phyloP scores from a whole-genome alignment of 2,113 vertebrate genomes.

The Kryptolebias marmoratus region DNA sequence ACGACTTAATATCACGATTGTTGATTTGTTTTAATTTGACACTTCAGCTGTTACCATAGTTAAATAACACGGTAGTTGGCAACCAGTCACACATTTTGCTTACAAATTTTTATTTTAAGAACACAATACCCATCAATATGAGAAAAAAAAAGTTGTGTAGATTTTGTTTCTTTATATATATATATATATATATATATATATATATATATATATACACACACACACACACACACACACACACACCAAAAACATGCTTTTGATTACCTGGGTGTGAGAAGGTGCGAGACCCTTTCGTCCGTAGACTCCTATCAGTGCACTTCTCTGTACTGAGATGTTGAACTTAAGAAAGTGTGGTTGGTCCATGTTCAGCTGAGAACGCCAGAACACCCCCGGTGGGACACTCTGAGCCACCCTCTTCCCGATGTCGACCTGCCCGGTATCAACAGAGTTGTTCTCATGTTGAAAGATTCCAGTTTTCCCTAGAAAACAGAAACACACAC shows the following conservation, averaged over 20 bases:
- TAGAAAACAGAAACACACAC: slow-evolving; percentile 65
- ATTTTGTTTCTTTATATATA: no score
- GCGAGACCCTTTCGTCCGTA: slow-evolving; percentile 96
- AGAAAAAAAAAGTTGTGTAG: no score
- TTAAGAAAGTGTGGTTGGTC: slow-evolving; percentile 95
- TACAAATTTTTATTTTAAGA: no score
- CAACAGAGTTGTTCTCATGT: slow-evolving; percentile 95
- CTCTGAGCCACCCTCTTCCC: slow-evolving; percentile 89
- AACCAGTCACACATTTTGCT: background rate
- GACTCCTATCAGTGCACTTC: slow-evolving; percentile 95
- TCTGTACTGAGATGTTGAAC: slow-evolving; percentile 99
- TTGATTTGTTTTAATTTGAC: no score
- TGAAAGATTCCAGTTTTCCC: slow-evolving; percentile 85
- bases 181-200: no score
- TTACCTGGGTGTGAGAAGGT: slow-evolving; percentile 97
- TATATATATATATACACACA: no score
- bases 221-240: background rate
- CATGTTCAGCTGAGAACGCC: slow-evolving; percentile 93
- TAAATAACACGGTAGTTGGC: no score
- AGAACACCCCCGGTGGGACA: slow-evolving; percentile 94
- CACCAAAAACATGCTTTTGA: background rate
- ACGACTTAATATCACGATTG: no score
- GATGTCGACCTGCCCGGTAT: slow-evolving; percentile 93
- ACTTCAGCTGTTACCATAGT: no score
- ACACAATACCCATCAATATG: no score